Base-by-base conservation (phyloP, 2,888 invertebrate species). In the Aquatica leii region DNA sequence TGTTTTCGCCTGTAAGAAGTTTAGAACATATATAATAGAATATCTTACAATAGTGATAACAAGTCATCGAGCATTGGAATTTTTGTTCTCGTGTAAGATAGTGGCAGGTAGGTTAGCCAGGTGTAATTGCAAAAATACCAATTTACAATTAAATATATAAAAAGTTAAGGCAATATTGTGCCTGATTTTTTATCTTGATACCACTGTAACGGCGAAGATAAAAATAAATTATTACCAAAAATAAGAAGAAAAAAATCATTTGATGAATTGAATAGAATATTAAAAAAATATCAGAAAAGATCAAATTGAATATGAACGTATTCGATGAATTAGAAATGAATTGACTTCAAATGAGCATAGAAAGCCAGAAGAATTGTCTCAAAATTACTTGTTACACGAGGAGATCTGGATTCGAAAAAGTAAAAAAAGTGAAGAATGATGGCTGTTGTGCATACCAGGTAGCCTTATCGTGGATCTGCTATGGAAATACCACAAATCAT, bases 1-100 rank as follows among this genome's bases (percentile, higher is more conserved):
- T 9, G 53, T 53, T 2, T 59, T 59, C 18, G 41, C 43, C 1
- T 57, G 54, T 11, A 55, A 56, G 34, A 55, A 62, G 57, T 62
- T 55, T 15, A 1, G 56, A 1, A 40, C 17, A 1, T 62, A 46
- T n/a, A 15, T 62, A 20, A 2, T 62, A 1, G 56, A 46, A 1
- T 35, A 24, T 21, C 18, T 14, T 1, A 24, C 48, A n/a, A 34
- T 43, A 4, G 12, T 57, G 5, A 11, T 24, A 1, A 57, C 62
- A 9, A 57, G 57, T 51, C 50, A 62, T 20, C 15, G 34, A 12
- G 51, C 62, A n/a, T 18, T 62, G 3, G 24, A 40, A n/a, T 62
- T 62, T 34, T 51, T 62, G 18, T 31, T 55, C 12, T 21, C 14
- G 9, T 41, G 52, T 21, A 62, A 56, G 35, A n/a, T n/a, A n/a